phyloP scores from a whole-genome alignment of 2,888 invertebrate genomes.

The Lithophane ornitopus region DNA sequence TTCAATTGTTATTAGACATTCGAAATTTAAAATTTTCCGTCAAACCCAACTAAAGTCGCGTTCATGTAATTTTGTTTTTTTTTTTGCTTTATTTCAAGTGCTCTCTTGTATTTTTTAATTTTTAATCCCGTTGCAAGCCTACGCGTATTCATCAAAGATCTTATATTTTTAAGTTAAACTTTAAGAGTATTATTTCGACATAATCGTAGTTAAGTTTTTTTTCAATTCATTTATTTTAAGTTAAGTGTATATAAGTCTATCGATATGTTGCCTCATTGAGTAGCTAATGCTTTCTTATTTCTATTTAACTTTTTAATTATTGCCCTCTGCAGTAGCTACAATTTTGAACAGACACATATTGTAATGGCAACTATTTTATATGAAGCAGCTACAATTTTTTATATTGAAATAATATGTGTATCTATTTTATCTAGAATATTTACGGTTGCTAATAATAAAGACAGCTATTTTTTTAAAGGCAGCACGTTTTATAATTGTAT shows the following conservation, averaged over 20 bases:
- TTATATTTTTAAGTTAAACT: constrained; percentile 45
- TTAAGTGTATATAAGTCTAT: constrained; percentile 49
- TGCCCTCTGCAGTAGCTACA: constrained; percentile 74
- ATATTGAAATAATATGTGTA: constrained; percentile 3
- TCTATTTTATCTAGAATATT: constrained; percentile 7
- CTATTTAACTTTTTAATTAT: constrained; percentile 28
- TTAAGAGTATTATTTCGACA: constrained; percentile 59
- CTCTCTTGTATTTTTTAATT: constrained; percentile 30
- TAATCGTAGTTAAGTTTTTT: constrained; percentile 53
- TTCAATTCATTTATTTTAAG: constrained; percentile 26
- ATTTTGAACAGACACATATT: constrained; percentile 26
- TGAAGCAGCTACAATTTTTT: constrained; percentile 26
- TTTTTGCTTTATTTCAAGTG: constrained; percentile 12
- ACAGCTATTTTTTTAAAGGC: constrained; percentile 19
- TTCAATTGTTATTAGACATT: constrained; percentile 8
- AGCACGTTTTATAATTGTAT: constrained; percentile 8
- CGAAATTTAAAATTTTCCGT: constrained; percentile 1
- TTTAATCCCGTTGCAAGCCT: constrained; percentile 55
- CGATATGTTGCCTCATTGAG: constrained; percentile 60
- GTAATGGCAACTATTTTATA: constrained; percentile 28
- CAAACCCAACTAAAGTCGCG: constrained; percentile 6
- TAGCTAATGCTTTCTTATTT: constrained; percentile 58
- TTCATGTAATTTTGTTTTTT: constrained; percentile 1
- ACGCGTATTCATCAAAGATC: constrained; percentile 45
- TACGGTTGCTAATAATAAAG: background rate